Evolutionary conservation across 2,888 invertebrate genomes (phyloP).

Genomic region (Cinara cedri): DNA sequence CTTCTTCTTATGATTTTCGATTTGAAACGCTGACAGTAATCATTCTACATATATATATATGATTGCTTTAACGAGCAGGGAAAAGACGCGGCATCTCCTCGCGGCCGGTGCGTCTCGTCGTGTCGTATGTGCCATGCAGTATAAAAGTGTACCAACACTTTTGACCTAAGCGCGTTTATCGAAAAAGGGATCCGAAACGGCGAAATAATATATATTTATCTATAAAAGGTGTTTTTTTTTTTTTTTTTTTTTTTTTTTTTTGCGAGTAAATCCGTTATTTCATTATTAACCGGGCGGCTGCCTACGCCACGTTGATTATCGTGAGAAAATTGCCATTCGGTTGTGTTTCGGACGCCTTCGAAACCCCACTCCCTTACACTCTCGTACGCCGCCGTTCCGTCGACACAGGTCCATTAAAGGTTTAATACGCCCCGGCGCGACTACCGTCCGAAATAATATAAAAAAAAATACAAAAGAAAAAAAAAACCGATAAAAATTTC

Average conservation of each 20-base stretch:
- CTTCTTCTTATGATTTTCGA: no score
- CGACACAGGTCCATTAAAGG: slow-evolving; percentile 28
- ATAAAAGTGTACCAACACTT: no score
- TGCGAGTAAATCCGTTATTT: slow-evolving; percentile 37
- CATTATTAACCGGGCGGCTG: slow-evolving; percentile 35
- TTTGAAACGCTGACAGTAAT: no score
- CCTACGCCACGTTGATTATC: slow-evolving; percentile 20
- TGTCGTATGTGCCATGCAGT: not conserved
- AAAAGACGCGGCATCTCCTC: no score
- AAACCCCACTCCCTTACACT: no score
- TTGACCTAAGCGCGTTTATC: no score
- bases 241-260: no score
- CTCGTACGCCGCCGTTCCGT: not conserved
- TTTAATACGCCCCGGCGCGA: not conserved
- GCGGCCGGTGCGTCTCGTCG: not conserved
- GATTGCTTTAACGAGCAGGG: no score
- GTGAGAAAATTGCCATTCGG: slow-evolving; percentile 51
- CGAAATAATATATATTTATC: not conserved
- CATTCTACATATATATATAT: no score
- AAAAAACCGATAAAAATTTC: not conserved
- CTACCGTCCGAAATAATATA: no score
- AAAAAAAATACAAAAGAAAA: not conserved
- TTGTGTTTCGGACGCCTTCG: not conserved
- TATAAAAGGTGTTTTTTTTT: no score
- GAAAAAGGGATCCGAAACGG: not conserved